These are phyloP conservation scores for Drosophila kanekoi DNA, from an alignment of 2,888 invertebrate genomes.

Conservation along the genomic window DNA sequence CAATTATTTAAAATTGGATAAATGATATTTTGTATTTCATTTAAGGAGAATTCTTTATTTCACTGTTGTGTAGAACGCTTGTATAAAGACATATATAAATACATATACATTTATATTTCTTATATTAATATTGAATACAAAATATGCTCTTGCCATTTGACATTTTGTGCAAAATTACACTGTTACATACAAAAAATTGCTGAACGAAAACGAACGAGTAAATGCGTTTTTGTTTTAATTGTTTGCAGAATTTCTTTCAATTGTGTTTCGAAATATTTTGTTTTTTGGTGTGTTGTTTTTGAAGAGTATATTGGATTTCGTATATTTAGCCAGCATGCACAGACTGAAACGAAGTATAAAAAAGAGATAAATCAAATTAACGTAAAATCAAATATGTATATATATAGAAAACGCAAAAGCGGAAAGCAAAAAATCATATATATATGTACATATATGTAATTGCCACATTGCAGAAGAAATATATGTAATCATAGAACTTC, in stretches of 20 bases:
- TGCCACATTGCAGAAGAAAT: constrained; percentile 39
- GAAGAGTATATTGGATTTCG: constrained; percentile 54
- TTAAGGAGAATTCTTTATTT: constrained; percentile 62
- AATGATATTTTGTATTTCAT: background rate
- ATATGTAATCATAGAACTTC: constrained; percentile 48
- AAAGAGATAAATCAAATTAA: constrained; percentile 70
- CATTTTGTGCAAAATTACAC: constrained; percentile 62
- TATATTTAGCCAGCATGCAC: constrained; percentile 85
- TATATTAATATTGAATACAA: constrained; percentile 65
- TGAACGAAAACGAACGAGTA: constrained; percentile 54
- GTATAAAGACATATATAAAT: constrained; percentile 68
- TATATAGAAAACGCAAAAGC: constrained; percentile 37
- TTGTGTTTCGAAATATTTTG: constrained; percentile 27
- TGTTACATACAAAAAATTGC: constrained; percentile 49
- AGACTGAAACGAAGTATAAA: constrained; percentile 85
- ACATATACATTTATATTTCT: constrained; percentile 63
- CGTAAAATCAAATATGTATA: constrained; percentile 46
- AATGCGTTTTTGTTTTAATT: constrained; percentile 59
- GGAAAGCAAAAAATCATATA: constrained; percentile 23
- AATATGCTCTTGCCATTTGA: constrained; percentile 62
- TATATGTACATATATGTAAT: constrained; percentile 38
- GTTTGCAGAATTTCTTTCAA: constrained; percentile 45
- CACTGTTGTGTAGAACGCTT: constrained; percentile 51
- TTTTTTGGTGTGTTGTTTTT: constrained; percentile 36
- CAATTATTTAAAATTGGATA: constrained; percentile 8